Evolutionary conservation across 2,888 invertebrate species (phyloP).

Genomic region (Helicoverpa assulta): DNA sequence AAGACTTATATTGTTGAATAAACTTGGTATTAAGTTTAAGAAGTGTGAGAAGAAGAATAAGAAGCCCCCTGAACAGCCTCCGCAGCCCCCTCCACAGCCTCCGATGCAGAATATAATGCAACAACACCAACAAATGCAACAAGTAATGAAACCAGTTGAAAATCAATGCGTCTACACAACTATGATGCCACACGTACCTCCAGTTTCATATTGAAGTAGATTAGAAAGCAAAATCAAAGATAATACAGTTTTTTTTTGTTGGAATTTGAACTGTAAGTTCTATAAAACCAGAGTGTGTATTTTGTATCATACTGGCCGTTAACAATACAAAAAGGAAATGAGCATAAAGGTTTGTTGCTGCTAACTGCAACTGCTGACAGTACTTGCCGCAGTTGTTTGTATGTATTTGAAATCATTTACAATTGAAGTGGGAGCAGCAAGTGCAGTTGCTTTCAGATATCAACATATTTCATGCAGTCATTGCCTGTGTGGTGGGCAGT

Average conservation of each 20-base stretch:
- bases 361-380: no score
- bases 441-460: no score
- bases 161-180: conserved; percentile 83
- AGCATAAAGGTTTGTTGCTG: no score
- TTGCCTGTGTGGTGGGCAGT: no score
- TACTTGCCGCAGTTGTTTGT: no score
- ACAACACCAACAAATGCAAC: conserved; percentile 70
- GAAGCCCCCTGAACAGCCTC: conserved; percentile 72
- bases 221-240: conserved; percentile 13
- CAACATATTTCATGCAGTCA: no score
- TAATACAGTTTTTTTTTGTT: conserved; percentile 11
- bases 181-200: conserved; percentile 85
- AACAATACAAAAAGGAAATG: no score
- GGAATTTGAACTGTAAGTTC: not conserved
- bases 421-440: no score
- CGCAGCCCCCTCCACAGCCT: conserved; percentile 37
- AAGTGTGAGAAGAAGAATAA: conserved; percentile 87
- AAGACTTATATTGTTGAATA: conserved; percentile 84
- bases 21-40: conserved; percentile 87
- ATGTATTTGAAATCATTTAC: no score
- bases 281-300: not conserved
- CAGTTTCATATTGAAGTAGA: conserved; percentile 76
- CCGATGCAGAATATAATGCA: conserved; percentile 65
- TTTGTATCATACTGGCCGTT: no score
- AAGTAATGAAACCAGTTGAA: conserved; percentile 74